These are phyloP conservation scores for Bombus pascuorum DNA, from an alignment of 1,140 invertebrate genomes.

Conservation along the genomic window DNA sequence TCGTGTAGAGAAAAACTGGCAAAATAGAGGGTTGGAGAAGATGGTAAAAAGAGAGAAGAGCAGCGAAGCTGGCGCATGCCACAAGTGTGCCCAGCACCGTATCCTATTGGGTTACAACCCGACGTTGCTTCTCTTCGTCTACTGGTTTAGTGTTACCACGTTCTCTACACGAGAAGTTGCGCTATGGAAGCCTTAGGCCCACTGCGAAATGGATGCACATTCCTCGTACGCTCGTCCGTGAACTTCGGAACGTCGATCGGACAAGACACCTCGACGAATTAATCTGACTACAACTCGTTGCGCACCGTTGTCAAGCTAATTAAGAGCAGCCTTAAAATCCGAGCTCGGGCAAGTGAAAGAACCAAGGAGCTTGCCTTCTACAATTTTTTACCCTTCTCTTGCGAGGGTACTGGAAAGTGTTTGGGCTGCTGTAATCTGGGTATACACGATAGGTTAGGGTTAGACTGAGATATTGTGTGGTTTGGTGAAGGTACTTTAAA, in stretches of 20 bases:
- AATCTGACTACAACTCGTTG: constrained; percentile 58
- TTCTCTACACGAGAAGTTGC: constrained; percentile 56
- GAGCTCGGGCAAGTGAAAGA: constrained; percentile 49
- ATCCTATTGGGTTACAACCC: constrained; percentile 76
- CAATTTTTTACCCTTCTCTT: neutral
- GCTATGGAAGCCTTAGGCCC: constrained; percentile 63
- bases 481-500: too few relatives aligned
- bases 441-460: neutral
- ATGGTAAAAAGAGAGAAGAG: constrained; percentile 9
- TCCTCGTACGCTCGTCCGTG: constrained; percentile 68
- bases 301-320: constrained; percentile 62
- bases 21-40: constrained; percentile 15
- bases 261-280: constrained; percentile 54
- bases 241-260: constrained; percentile 64
- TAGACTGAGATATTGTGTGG: neutral
- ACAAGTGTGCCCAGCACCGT: constrained; percentile 75
- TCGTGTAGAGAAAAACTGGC: neutral
- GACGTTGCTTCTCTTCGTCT: constrained; percentile 57
- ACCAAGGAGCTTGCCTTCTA: neutral
- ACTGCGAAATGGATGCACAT: constrained; percentile 67
- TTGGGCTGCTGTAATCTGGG: too few relatives aligned
- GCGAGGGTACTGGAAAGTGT: neutral
- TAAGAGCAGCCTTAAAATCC: constrained; percentile 51
- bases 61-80: constrained; percentile 75
- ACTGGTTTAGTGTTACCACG: constrained; percentile 70